Base-by-base conservation (phyloP, 2,888 invertebrate species). In the Ornithoptera alexandrae region DNA sequence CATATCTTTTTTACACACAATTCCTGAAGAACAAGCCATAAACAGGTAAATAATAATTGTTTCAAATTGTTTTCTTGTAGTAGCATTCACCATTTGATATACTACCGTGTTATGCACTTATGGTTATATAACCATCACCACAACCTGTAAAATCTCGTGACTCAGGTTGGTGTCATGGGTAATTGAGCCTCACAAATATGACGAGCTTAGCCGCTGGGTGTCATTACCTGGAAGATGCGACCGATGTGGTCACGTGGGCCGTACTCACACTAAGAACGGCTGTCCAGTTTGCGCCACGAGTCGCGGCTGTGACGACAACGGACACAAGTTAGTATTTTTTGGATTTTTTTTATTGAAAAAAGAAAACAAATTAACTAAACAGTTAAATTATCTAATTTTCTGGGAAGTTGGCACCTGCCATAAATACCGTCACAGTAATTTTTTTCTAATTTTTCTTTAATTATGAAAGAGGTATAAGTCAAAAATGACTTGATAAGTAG, bases 241-340 rank as follows among this genome's bases (percentile, higher is more conserved):
- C 53, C 93, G 94, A 63, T 97, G 97, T 83, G 96, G 96, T 0
- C 97, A 97, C 84, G 81, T 84, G 42, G 97, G 96, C 0, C 94
- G 94, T 74, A 83, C 88, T 57, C 96, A 97, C 81, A 83, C 90
- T 36, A 95, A 91, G 84, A 93, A 89, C 75, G 96, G 96, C 0
- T 97, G 97, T 76, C 84, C 84, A 0, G 83, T 92, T 0, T 97
- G 97, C 81, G 93, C 92, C 7, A 95, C 94, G 0, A 79, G 86
- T 61, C 88, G 85, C 1, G 95, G 95, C 15, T 97, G 97, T 80
- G 88, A 93, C 68, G 93, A 94, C 67, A 87, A 86, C 22, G 89
- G 93, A 64, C 95, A 94, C 81, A 95, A 94, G 95, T 95, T 84
- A 72, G 74, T 71, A 62, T 22, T 67, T 8, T 39, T 39, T 10